These are phyloP conservation scores for Drosophila demipolita DNA, from an alignment of 2,888 invertebrate species.

Conservation along the genomic window DNA sequence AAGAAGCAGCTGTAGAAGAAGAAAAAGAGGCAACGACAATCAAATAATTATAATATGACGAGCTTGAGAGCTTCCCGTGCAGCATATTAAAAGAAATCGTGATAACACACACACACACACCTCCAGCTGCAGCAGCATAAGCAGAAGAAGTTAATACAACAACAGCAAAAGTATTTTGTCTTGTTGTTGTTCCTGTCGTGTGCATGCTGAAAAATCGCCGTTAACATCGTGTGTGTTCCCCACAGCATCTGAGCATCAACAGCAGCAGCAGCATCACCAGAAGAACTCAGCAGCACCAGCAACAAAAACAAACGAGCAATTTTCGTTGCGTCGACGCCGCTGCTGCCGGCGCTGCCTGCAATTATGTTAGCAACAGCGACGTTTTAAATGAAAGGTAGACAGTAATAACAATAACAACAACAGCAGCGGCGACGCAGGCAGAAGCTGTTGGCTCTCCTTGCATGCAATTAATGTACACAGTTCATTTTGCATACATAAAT, in stretches of 20 bases:
- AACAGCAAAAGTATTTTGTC: conserved; percentile 36
- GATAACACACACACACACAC: conserved; percentile 56
- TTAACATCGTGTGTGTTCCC: conserved; percentile 60
- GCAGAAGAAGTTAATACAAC: conserved; percentile 19
- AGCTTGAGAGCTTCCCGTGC: conserved; percentile 56
- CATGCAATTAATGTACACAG: conserved; percentile 59
- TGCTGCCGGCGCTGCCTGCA: conserved; percentile 59
- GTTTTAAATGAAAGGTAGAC: conserved; percentile 63
- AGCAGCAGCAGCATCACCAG: conserved; percentile 13
- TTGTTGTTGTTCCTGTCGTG: conserved; percentile 35
- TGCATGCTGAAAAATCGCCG: conserved; percentile 49
- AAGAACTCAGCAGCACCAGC: conserved; percentile 34
- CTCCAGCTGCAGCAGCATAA: conserved; percentile 24
- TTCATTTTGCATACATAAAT: conserved; percentile 62
- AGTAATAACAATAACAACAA: conserved; percentile 32
- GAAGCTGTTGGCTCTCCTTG: conserved; percentile 30
- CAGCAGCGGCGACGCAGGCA: conserved; percentile 19
- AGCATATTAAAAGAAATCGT: conserved; percentile 58
- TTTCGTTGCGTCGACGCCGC: conserved; percentile 56
- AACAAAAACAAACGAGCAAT: conserved; percentile 56
- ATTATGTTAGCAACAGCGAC: conserved; percentile 56
- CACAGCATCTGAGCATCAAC: conserved; percentile 18
- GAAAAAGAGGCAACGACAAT: conserved; percentile 38
- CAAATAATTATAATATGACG: conserved; percentile 53
- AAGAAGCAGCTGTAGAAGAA: conserved; percentile 6